Conservation (phyloP, 2,888 invertebrate genomes). For the Agrotis segetum region DNA sequence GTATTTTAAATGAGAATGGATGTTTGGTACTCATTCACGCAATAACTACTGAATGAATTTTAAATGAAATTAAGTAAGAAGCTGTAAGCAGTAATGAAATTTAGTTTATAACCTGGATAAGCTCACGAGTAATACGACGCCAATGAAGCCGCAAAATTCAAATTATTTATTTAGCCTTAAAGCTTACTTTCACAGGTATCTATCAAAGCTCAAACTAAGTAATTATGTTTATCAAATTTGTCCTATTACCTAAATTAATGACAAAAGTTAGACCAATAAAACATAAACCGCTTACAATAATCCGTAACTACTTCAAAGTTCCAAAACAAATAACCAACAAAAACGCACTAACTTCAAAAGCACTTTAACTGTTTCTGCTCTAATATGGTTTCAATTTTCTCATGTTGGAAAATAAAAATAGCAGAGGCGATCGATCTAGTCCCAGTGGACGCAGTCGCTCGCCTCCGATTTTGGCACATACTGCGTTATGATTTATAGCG, state of each 20-base stretch:
- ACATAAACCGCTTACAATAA: not conserved
- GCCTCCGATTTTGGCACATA: constrained; percentile 32
- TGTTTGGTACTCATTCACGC: too few species aligned
- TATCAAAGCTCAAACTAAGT: too few species aligned
- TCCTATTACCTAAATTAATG: not conserved
- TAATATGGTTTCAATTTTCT: constrained; percentile 42
- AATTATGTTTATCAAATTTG: not conserved
- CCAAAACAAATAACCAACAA: constrained; percentile 8
- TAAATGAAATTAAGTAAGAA: too few species aligned
- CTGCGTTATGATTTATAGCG: constrained; percentile 36
- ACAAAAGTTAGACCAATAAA: not conserved
- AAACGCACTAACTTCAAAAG: constrained; percentile 22
- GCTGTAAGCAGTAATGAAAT: too few species aligned
- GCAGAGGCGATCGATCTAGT: constrained; percentile 31
- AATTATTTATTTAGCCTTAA: not conserved
- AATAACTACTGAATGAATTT: too few species aligned
- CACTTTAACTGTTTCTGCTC: constrained; percentile 23
- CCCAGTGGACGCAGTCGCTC: not conserved
- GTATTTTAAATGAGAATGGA: too few species aligned
- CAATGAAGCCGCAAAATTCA: too few species aligned
- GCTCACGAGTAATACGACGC: too few species aligned
- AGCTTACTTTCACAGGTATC: too few species aligned
- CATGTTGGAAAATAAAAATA: constrained; percentile 47
- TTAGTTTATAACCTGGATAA: too few species aligned
- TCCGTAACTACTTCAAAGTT: not conserved